Evolutionary conservation across 2,113 vertebrate species (phyloP).

Genomic region (Lanius collurio): DNA sequence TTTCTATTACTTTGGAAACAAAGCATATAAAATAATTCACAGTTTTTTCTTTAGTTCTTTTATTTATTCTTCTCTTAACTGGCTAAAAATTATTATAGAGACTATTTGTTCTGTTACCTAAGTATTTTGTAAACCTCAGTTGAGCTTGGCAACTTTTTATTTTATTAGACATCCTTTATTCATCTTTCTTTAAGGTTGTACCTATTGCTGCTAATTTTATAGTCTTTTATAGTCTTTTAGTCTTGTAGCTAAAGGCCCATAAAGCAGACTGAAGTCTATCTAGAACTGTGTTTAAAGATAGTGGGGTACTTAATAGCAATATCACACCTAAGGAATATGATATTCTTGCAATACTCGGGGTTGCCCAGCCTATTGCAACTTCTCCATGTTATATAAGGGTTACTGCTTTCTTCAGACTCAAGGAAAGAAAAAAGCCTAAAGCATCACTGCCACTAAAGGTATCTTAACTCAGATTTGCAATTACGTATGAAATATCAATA

Average conservation of each 20-base stretch:
- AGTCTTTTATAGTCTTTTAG: neutral
- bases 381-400: accelerated
- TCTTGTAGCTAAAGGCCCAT: neutral
- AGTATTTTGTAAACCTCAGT: neutral
- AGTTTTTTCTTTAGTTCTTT: neutral
- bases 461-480: neutral
- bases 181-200: neutral
- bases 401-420: neutral
- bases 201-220: neutral
- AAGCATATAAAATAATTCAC: neutral
- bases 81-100: neutral
- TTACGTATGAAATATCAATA: neutral
- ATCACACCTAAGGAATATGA: neutral
- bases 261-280: neutral
- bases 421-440: neutral
- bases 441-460: neutral
- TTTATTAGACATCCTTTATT: neutral
- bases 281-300: neutral
- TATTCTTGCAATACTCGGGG: neutral
- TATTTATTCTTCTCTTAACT: neutral
- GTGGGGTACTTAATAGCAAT: neutral
- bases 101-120: neutral
- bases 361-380: neutral
- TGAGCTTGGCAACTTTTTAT: neutral
- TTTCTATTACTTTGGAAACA: neutral